Conservation (phyloP, 2,113 vertebrate species). For the Hippocampus barbouri region DNA sequence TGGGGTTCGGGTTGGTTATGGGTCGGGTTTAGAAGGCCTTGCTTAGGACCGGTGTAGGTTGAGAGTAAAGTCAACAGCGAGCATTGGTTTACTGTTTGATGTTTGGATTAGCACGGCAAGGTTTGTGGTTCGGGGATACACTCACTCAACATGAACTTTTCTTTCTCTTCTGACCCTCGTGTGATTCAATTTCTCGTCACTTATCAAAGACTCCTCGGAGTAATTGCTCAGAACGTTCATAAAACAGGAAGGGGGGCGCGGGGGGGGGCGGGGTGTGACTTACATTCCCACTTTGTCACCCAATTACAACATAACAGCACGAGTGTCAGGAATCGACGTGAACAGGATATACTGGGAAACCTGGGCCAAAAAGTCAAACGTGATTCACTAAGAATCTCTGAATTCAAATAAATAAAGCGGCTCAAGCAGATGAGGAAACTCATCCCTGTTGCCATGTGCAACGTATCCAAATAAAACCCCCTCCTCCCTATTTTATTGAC, state of each 20-base stretch:
- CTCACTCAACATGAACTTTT: not conserved
- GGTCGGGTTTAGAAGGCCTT: no score
- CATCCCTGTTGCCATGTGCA: conserved; percentile 12
- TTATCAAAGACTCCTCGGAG: not conserved
- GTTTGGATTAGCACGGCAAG: no score
- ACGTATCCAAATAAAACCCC: conserved; percentile 19
- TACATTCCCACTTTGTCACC: not conserved
- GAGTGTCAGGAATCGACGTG: not conserved
- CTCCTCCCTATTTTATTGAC: not conserved
- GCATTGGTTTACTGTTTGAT: no score
- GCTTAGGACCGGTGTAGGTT: no score
- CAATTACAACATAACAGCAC: not conserved
- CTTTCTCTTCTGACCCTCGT: not conserved
- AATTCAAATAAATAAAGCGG: conserved; percentile 6
- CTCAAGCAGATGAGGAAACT: conserved; percentile 13
- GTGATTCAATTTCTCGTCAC: not conserved
- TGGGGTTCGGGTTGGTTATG: no score
- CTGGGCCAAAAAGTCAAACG: not conserved
- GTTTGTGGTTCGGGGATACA: no score
- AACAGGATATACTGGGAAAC: not conserved
- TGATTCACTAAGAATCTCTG: conserved; percentile 10
- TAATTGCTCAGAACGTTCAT: not conserved
- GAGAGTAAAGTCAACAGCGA: no score
- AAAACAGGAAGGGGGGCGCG: not conserved
- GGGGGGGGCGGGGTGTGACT: not conserved